Evolutionary conservation across 2,888 invertebrate species (phyloP), one percentile per base, ranked within the genome.

Genomic region (Drosophila hamatofila): DNA sequence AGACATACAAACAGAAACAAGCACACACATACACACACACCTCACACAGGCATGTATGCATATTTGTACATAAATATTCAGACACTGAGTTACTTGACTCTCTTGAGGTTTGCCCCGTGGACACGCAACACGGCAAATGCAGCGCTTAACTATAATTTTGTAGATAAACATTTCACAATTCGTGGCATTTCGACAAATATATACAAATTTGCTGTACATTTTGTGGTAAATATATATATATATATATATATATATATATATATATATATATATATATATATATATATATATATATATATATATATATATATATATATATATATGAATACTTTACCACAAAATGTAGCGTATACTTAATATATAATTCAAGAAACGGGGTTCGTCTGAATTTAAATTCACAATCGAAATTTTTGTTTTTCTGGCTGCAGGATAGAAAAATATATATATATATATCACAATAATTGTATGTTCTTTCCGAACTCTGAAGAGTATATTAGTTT

Each of bases 121-220:
- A 64, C 72, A 64, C 68, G 81, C 71, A 60, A 63, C 25, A 46
- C 44, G 44, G 58, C 56, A 61, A 69, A 48, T 58, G 64, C 64
- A 68, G 33, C 59, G 46, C 59, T 65, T 46, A 57, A n/a, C 62
- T 62, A 48, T 64, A 75, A 80, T 78, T 80, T 81, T 52, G 39
- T 41, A 80, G 88, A 82, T 80, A 85, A 82, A 88, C 66, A 84
- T 75, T 83, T 80, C 60, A 73, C 57, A 70, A 51, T 61, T 66
- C 23, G 52, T 64, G 71, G 66, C 61, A 64, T 64, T 73, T 51
- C 44, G 59, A 48, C 66, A 64, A 62, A 58, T 39, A 48, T 27
- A 48, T n/a, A 27, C 16, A 27, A 46, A 23, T 25, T 25, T 49
- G 44, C 33, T 57, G 48, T 41, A 51, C 23, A 49, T 66, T 37